Evolutionary conservation across 92 coral and sea anemone species (phyloP).

Genomic region (Umimayanthus chanpuru): DNA sequence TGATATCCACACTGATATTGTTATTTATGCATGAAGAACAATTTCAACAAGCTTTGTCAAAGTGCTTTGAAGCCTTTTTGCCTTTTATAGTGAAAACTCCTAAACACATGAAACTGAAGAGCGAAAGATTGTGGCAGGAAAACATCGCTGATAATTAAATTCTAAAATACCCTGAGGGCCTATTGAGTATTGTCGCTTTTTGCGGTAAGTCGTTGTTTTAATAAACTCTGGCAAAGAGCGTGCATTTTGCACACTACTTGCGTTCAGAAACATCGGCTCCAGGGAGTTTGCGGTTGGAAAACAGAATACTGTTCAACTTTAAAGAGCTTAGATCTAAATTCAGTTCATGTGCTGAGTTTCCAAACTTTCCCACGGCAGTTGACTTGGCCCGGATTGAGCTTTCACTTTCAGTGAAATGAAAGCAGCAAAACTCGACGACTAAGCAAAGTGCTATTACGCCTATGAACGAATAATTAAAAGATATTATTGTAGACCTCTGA

Average conservation of each 20-base stretch:
- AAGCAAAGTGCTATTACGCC: constrained; percentile 5
- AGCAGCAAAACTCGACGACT: neutral
- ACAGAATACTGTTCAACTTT: neutral
- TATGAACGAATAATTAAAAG: constrained; percentile 15
- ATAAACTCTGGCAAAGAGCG: neutral
- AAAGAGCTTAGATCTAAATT: neutral
- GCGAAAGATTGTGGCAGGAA: neutral
- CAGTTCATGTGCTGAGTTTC: constrained; percentile 2
- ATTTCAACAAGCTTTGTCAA: neutral
- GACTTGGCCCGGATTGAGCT: neutral
- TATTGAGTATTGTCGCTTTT: neutral
- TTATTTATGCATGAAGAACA: constrained; percentile 21
- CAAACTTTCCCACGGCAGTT: neutral
- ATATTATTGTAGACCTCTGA: neutral
- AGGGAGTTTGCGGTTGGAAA: neutral
- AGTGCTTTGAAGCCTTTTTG: neutral
- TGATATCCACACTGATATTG: neutral
- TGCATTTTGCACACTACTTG: neutral
- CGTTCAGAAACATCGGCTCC: neutral
- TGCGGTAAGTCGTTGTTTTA: neutral
- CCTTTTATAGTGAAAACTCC: neutral
- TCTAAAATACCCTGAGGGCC: neutral
- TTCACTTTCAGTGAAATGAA: constrained; percentile 9
- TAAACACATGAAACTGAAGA: neutral
- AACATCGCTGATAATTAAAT: neutral